Evolutionary conservation across 2,888 invertebrate genomes (phyloP), one percentile per base, ranked within the genome.

Genomic region (Ophion slaviceki): DNA sequence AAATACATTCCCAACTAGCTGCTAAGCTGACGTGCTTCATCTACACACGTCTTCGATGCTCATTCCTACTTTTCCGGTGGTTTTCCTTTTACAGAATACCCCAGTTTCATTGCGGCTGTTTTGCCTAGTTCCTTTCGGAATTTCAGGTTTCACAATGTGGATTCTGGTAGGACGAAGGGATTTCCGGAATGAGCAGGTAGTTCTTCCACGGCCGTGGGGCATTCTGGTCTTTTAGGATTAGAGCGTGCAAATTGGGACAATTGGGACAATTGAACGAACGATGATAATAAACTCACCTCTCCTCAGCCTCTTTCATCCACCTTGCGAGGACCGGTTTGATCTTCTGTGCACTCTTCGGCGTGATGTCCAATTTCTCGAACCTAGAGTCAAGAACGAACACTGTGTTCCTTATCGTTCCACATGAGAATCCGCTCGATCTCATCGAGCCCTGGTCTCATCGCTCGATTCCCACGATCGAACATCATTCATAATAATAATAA

Each of bases 251-350:
- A 20, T 36, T 45, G n/a, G 6, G 24, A 24, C 24, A 24, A 24
- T 24, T 24, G 24, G 24, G 17, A 36, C 28, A n/a, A 72, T 64
- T 40, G 32, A 32, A 2, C 28, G 3, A 40, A 53, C 17, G 20
- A 32, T 8, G 61, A 79, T 79, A 47, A 70, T 61, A 86, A 87
- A 94, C 95, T 94, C 94, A 99, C 97, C 99, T 98, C 95, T 99
- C 98, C 95, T 99, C 99, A 79, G 99, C 99, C 95, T 99, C 99
- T 95, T 97, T 97, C 99, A 99, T 99, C 99, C 99, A 99, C 95
- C 98, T 96, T 95, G 99, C 99, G 94, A 99, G 96, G 91, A 99
- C 99, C 90, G 99, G 99, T 95, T 99, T 99, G 94, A 99, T 99
- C 96, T 99, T 99, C 96, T 99, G 98, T 93, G 99, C 99, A 96